Evolutionary conservation across 2,797 vertebrate species (phyloP), one percentile per base, ranked within the genome.

Genomic region (Darevskia mixta): DNA sequence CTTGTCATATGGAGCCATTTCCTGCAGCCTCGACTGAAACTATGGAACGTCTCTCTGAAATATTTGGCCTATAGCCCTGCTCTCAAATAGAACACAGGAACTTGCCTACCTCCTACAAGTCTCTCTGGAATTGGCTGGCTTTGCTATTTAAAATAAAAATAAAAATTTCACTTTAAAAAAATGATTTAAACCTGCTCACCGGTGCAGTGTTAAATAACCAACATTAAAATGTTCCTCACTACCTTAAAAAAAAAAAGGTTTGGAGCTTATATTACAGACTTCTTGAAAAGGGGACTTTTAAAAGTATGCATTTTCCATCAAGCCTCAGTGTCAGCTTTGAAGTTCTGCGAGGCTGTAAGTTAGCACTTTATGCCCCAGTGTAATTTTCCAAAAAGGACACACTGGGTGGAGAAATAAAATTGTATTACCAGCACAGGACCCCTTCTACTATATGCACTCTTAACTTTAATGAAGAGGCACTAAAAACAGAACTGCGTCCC

Each of bases 1-100:
- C 83, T 94, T 85, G 82, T 87, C 92, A 10, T 88, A 78, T 83
- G 83, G 88, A 87, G 86, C 84, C 91, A 82, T 92, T 67, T 83
- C 81, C 77, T 76, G 85, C 43, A 83, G 17, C n/a, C 81, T 55
- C 55, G 49, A 15, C 75, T 79, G 81, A 84, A 83, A 87, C 43
- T 23, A 73, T 55, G 81, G 66, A 67, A 78, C 5, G 13, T 85
- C 35, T 88, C 89, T 90, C 87, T 86, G 66, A 41, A 87, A 75
- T 89, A 93, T 87, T 86, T 83, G 94, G 80, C 86, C 91, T 88
- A 85, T 77, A 76, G 87, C 86, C 91, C 78, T 5, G 2, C 45
- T 82, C 67, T 90, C 82, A 92, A 3, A 79, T 69, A 76, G 20
- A 84, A 84, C 58, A 55, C 43, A 80, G 76, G 55, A 79, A 69